Conservation (phyloP, 1,140 invertebrate species). For the Achroia grisella region DNA sequence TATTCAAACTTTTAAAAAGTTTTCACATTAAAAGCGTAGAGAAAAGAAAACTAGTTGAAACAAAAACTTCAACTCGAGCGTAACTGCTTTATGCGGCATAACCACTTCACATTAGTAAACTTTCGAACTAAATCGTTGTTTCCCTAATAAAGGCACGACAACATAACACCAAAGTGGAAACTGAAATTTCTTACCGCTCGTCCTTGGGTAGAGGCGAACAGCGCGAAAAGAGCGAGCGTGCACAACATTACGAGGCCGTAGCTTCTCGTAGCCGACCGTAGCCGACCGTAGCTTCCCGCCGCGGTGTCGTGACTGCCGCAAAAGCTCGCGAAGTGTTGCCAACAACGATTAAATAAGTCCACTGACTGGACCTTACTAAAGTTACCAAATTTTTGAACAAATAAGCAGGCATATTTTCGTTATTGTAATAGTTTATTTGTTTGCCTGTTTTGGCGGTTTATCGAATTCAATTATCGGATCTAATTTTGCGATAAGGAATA, state of each 20-base stretch:
- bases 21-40: too few relatives aligned
- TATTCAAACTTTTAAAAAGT: too few relatives aligned
- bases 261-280: constrained; percentile 24
- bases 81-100: background rate
- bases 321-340: too few relatives aligned
- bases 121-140: background rate
- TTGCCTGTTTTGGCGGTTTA: too few relatives aligned
- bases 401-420: too few relatives aligned
- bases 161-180: constrained; percentile 5
- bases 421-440: too few relatives aligned
- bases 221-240: constrained; percentile 47
- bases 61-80: background rate
- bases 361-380: too few relatives aligned
- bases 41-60: too few relatives aligned
- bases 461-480: too few relatives aligned
- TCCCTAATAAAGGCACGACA: background rate
- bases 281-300: constrained; percentile 29
- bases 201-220: constrained; percentile 59
- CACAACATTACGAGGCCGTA: constrained; percentile 57
- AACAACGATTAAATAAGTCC: too few relatives aligned
- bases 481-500: too few relatives aligned
- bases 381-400: too few relatives aligned
- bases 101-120: background rate
- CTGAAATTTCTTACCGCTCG: constrained; percentile 54
- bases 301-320: constrained; percentile 59